Evolutionary conservation across 2,113 vertebrate species (phyloP), one percentile per base, ranked within the genome.

Genomic region (Gadus macrocephalus): DNA sequence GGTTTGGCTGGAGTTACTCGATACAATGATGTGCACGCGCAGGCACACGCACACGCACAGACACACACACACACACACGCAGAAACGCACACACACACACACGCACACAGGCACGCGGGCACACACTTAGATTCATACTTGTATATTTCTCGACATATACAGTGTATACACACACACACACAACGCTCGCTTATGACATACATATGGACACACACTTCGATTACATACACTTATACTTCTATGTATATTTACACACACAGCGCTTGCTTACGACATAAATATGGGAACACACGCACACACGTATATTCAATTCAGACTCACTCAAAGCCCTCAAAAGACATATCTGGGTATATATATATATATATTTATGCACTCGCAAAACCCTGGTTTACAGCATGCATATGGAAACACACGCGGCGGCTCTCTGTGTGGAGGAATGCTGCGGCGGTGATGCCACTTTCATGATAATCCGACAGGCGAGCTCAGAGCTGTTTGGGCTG

Each of bases 391-490:
- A 35, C 42, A 49, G 19, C 53, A 17, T 17, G 17, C 67, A 62
- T 49, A 49, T 49, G 42, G 42, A 22, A 49, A 25, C 14, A 35
- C 67, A 60, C 28, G 31, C 56, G n/a, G 17, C 56, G 19, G 17
- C 60, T 1, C 38, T 4, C 31, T 19, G 75, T 61, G 76, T 77
- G 78, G 56, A 64, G 84, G 83, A 83, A 84, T 84, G 71, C 74
- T 68, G 71, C 75, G 31, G 71, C 75, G 74, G 83, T 1, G 71
- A 81, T 81, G 84, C 78, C 84, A 85, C 56, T 90, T 87, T 86
- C 80, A 84, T 76, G 78, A 81, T 82, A 84, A 87, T 88, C 85
- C 81, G 84, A 88, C 84, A 81, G 74, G 82, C 85, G 79, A 78
- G 81, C 78, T 15, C 5, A 59, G 77, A 82, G 81, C 42, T 69